Base-by-base conservation (phyloP, 2,797 vertebrate genomes). In the Pseudopleuronectes americanus region DNA sequence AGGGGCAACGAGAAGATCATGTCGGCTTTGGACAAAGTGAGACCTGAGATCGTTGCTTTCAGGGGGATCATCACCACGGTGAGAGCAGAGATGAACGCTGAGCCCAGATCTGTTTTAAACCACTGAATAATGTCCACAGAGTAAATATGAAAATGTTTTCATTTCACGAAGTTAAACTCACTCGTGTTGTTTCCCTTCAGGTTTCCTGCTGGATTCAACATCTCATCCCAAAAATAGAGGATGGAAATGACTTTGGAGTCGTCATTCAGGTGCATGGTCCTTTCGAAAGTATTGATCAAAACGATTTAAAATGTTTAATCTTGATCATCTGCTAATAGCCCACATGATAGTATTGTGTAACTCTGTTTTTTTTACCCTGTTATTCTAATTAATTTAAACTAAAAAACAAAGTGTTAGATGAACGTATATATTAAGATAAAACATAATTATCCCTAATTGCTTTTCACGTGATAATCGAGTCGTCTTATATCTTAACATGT, bases 161-260 rank as follows among this genome's bases (percentile, higher is more conserved):
- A 13, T 38, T 38, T 38, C 1, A 31, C 52, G 26, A 28, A 31
- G 28, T 19, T 17, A 6, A 43, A 36, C 19, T 23, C 10, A 13
- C 33, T 6, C 13, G 28, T 60, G 13, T 0, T 26, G 6, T 67
- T 22, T 53, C 12, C 1, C 57, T 74, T 56, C 26, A 92, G 93
- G 90, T 88, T 19, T 76, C 87, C 75, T 94, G 94, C 64, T 97
- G 96, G 96, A 96, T 97, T 79, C 94, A 96, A 73, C 93, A 96
- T 75, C 91, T 97, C 24, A 95, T 97, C 76, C 96, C 96, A 2
- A 96, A 95, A 87, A 97, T 97, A 71, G 96, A 97, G 71, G 96
- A 97, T 49, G 96, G 96, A 26, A 97, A 97, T 70, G 96, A 97
- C 89, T 97, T 97, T 64, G 96, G 96, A 16, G 96, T 97, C 0